phyloP scores from a whole-genome alignment of 2,888 invertebrate genomes.

The Harmothoe impar region DNA sequence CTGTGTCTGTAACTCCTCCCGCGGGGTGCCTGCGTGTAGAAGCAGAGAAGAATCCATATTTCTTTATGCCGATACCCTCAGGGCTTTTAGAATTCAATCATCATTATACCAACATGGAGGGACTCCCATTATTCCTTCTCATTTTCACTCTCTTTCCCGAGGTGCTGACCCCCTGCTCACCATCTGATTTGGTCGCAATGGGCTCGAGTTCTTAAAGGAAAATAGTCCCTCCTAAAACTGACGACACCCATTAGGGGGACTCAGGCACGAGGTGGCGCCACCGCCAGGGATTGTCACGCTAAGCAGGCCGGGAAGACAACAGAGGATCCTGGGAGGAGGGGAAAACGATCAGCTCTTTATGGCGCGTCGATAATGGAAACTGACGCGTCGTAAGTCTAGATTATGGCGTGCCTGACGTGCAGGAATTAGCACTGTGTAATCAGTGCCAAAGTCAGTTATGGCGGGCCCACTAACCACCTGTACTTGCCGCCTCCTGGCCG shows the following conservation, averaged over 20 bases:
- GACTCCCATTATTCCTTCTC: too few relatives aligned
- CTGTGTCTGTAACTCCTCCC: too few relatives aligned
- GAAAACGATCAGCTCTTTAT: neutral
- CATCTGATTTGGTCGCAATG: neutral
- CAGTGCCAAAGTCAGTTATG: conserved; percentile 18
- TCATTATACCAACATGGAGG: too few relatives aligned
- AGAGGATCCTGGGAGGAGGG: neutral
- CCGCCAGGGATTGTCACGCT: neutral
- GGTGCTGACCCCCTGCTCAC: too few relatives aligned
- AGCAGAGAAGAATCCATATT: too few relatives aligned
- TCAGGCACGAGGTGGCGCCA: conserved; percentile 6
- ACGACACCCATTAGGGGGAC: neutral
- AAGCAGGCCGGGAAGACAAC: conserved; percentile 11
- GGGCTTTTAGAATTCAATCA: too few relatives aligned
- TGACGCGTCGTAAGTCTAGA: conserved; percentile 20
- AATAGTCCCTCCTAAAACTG: neutral
- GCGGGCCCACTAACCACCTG: neutral
- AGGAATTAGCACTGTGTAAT: conserved; percentile 38
- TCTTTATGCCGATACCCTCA: too few relatives aligned
- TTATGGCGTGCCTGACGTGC: conserved; percentile 34
- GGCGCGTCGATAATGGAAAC: conserved; percentile 28
- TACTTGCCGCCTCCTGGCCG: neutral
- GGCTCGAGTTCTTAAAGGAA: neutral
- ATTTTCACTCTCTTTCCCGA: too few relatives aligned
- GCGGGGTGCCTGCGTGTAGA: too few relatives aligned